Conservation (phyloP, 2,797 vertebrate genomes). For the Pitangus sulphuratus region DNA sequence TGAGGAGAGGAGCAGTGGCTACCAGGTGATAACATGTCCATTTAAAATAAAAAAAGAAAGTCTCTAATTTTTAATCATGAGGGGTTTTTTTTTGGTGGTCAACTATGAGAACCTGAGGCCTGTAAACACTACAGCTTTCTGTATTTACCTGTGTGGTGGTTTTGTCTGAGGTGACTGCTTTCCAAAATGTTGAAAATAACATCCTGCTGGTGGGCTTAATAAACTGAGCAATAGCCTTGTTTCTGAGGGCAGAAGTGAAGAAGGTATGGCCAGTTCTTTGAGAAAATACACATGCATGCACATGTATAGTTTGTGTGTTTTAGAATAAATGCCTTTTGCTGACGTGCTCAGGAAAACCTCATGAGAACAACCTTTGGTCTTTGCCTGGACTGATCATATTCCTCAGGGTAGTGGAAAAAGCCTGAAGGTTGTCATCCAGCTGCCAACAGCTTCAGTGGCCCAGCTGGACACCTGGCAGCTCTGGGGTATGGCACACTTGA, state of each 20-base stretch:
- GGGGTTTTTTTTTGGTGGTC: neutral
- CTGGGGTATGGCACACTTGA: neutral
- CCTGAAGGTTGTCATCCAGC: neutral
- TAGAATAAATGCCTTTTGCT: neutral
- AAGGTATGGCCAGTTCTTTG: neutral
- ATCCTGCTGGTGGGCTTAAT: neutral
- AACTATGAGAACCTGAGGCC: neutral
- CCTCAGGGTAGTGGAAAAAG: neutral
- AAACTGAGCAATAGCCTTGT: neutral
- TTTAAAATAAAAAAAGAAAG: neutral
- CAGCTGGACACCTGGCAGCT: neutral
- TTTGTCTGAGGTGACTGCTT: neutral
- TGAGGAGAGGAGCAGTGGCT: neutral
- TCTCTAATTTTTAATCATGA: neutral
- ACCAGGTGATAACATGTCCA: neutral
- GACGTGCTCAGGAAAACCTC: neutral
- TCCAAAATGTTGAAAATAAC: neutral
- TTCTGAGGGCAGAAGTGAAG: neutral
- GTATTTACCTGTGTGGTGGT: neutral
- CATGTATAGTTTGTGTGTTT: rapidly evolving
- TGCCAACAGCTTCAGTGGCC: neutral
- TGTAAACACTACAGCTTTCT: neutral
- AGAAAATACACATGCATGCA: rapidly evolving
- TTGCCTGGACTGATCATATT: neutral
- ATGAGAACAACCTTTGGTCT: neutral